phyloP scores from a whole-genome alignment of 2,797 vertebrate genomes.

The Cuculus canorus region DNA sequence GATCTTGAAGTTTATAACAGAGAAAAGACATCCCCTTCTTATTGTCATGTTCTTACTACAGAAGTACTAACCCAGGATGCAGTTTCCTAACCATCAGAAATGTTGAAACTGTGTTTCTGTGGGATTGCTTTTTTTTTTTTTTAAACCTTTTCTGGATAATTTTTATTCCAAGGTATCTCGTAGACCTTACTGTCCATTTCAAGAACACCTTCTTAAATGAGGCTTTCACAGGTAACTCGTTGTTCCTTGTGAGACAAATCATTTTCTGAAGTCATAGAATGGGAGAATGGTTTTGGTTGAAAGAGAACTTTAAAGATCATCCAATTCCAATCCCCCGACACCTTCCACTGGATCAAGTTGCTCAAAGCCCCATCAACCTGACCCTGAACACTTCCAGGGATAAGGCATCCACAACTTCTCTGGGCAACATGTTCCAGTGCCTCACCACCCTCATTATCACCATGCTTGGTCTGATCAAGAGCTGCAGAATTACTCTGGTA shows the following conservation, averaged over 20 bases:
- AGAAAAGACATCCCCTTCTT: neutral
- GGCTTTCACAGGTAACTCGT: neutral
- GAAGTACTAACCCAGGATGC: neutral
- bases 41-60: neutral
- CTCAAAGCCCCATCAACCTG: rapidly evolving
- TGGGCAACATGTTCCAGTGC: neutral
- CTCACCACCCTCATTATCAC: neutral
- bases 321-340: neutral
- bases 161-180: neutral
- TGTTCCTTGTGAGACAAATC: neutral
- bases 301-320: neutral
- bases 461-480: neutral
- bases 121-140: neutral
- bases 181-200: neutral
- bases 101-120: neutral
- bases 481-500: neutral
- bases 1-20: neutral
- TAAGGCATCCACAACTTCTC: neutral
- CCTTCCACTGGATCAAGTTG: neutral
- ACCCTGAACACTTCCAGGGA: neutral
- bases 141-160: neutral
- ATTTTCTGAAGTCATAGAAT: neutral
- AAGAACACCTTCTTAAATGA: neutral
- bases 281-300: neutral
- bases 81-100: neutral